Evolutionary conservation across 2,113 vertebrate genomes (phyloP).

Genomic region (Callospermophilus lateralis): DNA sequence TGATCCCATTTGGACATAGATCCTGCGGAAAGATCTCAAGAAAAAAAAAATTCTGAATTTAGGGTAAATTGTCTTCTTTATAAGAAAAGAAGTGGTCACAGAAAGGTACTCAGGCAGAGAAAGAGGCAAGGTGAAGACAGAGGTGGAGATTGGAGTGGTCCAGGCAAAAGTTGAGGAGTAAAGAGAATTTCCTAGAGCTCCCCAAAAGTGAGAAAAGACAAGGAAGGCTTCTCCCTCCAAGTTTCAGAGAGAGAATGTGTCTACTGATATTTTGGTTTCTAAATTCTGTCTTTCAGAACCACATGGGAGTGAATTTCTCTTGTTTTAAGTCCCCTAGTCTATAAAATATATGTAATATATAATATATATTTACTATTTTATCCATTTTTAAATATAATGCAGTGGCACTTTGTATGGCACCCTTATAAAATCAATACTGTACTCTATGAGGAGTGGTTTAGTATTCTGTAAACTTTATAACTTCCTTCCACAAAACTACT

Average conservation of each 20-base stretch:
- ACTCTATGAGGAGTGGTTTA: not conserved
- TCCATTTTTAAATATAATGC: not conserved
- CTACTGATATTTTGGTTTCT: not conserved
- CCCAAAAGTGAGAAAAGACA: not conserved
- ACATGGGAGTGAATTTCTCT: not conserved
- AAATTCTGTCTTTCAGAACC: not conserved
- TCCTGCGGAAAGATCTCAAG: not conserved
- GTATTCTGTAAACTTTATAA: not conserved
- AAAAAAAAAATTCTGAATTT: not conserved
- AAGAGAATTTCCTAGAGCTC: no score
- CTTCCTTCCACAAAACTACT: not conserved
- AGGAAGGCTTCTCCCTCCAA: not conserved
- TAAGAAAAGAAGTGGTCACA: not conserved
- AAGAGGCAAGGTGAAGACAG: not conserved
- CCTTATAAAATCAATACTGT: not conserved
- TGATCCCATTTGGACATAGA: not conserved
- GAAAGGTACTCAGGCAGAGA: fast-evolving
- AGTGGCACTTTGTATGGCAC: not conserved
- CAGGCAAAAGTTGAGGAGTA: not conserved
- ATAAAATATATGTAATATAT: not conserved
- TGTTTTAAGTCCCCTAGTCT: not conserved
- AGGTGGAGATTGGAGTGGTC: not conserved
- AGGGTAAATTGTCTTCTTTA: not conserved
- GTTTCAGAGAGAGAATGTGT: not conserved
- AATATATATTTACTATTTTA: not conserved